Conservation (phyloP, 2,113 vertebrate species). For the Oryzias javanicus region DNA sequence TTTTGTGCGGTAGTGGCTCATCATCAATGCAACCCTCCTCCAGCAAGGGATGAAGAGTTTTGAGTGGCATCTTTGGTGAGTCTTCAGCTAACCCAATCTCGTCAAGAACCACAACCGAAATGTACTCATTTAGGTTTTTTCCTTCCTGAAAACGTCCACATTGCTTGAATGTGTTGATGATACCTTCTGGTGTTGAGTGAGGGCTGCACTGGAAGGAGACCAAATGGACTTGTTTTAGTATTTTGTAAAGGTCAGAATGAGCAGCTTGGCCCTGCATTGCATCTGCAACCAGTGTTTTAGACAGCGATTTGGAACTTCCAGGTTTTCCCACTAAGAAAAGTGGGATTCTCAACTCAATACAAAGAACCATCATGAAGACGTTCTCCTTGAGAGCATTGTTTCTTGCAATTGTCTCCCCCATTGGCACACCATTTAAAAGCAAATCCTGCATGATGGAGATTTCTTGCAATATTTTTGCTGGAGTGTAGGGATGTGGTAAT, state of each 20-base stretch:
- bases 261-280: slow-evolving; percentile 95
- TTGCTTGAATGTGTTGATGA: slow-evolving; percentile 93
- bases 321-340: slow-evolving; percentile 97
- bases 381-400: slow-evolving; percentile 95
- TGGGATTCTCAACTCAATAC: slow-evolving; percentile 92
- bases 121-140: slow-evolving; percentile 88
- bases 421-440: slow-evolving; percentile 81
- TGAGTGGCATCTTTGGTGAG: slow-evolving; percentile 95
- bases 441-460: slow-evolving; percentile 86
- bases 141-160: slow-evolving; percentile 95
- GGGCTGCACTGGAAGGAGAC: slow-evolving; percentile 98
- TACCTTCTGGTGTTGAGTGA: slow-evolving; percentile 94
- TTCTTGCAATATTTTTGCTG: slow-evolving; percentile 79
- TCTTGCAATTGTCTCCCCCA: slow-evolving; percentile 87
- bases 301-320: slow-evolving; percentile 96
- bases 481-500: slow-evolving; percentile 70
- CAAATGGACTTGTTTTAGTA: slow-evolving; percentile 89
- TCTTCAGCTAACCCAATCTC: slow-evolving; percentile 97
- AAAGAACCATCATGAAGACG: slow-evolving; percentile 97
- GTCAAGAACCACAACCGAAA: slow-evolving; percentile 94
- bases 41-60: slow-evolving; percentile 91
- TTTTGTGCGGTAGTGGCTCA: slow-evolving; percentile 86
- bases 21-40: slow-evolving; percentile 97
- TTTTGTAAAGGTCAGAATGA: slow-evolving; percentile 84
- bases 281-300: slow-evolving; percentile 93